phyloP scores from a whole-genome alignment of 2,888 invertebrate species.

The Phortica magna region DNA sequence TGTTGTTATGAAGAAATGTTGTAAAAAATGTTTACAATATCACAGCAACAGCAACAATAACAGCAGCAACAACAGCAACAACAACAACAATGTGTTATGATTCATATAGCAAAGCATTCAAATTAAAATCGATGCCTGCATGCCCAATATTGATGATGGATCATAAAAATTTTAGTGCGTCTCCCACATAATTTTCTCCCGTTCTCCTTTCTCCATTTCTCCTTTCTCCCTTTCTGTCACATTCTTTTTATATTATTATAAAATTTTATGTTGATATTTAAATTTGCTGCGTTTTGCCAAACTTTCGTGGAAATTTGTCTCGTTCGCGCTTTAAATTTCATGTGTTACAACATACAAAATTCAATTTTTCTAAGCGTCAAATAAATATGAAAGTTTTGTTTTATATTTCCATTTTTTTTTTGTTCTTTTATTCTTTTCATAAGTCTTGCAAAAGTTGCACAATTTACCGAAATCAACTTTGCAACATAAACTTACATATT shows the following conservation, averaged over 20 bases:
- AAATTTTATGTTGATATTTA: neutral
- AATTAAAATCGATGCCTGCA: constrained; percentile 59
- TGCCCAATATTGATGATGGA: constrained; percentile 62
- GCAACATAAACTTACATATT: neutral
- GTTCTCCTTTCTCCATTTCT: neutral
- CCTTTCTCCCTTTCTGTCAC: neutral
- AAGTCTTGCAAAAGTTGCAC: neutral
- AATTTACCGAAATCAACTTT: constrained; percentile 3
- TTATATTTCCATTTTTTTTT: neutral
- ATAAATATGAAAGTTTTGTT: neutral
- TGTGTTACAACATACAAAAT: neutral
- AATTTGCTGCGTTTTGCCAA: constrained; percentile 10
- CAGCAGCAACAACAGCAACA: constrained; percentile 42
- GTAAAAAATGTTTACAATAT: constrained; percentile 27
- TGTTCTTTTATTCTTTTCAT: neutral
- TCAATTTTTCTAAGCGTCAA: neutral
- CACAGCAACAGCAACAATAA: constrained; percentile 62
- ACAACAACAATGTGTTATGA: constrained; percentile 45
- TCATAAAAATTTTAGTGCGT: constrained; percentile 65
- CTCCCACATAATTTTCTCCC: too few species aligned
- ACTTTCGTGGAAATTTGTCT: neutral
- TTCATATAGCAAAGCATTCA: constrained; percentile 55
- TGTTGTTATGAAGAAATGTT: constrained; percentile 1
- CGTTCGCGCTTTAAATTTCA: neutral
- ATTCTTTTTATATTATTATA: neutral